Evolutionary conservation across 2,797 vertebrate genomes (phyloP), one percentile per base, ranked within the genome.

Genomic region (Poecilia gillii): DNA sequence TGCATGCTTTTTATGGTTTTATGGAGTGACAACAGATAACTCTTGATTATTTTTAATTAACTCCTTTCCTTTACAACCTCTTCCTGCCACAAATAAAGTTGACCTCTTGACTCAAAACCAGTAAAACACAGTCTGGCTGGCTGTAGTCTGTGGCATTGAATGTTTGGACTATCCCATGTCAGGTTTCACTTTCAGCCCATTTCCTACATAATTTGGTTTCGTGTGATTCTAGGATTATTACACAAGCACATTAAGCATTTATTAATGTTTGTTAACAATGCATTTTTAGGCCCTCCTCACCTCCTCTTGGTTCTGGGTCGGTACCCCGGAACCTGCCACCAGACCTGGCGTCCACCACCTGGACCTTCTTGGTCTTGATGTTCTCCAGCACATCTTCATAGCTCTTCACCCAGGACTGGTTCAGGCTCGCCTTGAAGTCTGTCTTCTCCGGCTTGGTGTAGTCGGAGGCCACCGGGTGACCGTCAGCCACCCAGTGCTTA

Each of bases 361-460:
- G 97, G 80, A 96, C 96, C 87, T 80, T 84, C 77, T 93, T 91
- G 55, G 92, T 96, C 0, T 81, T 71, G 75, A 97, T 86, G 75
- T 99, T 99, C 77, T 97, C 94, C 81, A 98, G 72, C 70, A 99
- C 88, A 36, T 99, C 96, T 41, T 97, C 97, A 2, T 97, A 99
- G 41, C 90, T 97, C 92, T 97, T 99, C 76, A 99, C 94, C 95
- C 97, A 95, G 0, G 92, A 85, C 4, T 3, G 73, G 51, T 97
- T 93, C 73, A 95, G 64, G 1, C 71, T 90, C 53, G 96, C 96
- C 74, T 83, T 92, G 87, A 97, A 99, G 55, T 94, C 70, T 0
- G 84, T 91, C 0, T 84, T 90, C 64, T 94, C 74, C 0, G 97
- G 97, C 47, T 83, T 72, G 23, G 77, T 78, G 80, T 87, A 71